Conservation (phyloP, 2,113 vertebrate genomes). For the Daubentonia madagascariensis region DNA sequence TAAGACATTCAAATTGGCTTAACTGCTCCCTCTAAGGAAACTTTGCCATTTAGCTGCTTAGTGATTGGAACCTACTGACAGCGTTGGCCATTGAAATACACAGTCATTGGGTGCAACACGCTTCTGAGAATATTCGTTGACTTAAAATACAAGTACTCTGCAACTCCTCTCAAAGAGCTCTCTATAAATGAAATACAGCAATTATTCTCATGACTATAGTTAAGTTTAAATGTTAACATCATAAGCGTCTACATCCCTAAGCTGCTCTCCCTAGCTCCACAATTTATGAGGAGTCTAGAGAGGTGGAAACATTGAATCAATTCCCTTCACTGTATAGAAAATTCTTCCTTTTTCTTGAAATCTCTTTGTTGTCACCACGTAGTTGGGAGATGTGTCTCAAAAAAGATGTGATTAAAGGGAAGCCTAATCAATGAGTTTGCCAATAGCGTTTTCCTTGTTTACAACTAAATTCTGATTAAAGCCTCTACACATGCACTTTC, state of each 20-base stretch:
- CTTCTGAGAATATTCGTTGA: constrained; percentile 15
- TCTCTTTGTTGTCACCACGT: not conserved
- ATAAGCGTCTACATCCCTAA: not conserved
- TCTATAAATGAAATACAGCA: constrained; percentile 4
- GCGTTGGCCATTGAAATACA: not conserved
- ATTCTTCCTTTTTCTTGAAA: not conserved
- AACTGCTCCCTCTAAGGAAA: constrained; percentile 10
- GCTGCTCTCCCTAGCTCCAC: not conserved
- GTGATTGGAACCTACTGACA: not conserved
- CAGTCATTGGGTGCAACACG: not conserved
- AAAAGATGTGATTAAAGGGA: not conserved
- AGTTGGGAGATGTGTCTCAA: not conserved
- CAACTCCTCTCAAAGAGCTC: not conserved
- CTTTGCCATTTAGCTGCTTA: constrained; percentile 45
- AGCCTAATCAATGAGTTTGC: not conserved
- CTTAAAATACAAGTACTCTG: not conserved
- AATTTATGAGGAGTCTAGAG: not conserved
- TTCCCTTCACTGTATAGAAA: not conserved
- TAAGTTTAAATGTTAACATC: constrained; percentile 21
- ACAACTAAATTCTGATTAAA: not conserved
- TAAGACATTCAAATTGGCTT: constrained; percentile 39
- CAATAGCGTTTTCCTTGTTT: not conserved
- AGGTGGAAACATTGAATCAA: not conserved
- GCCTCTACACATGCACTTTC: not conserved
- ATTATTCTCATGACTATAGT: constrained; percentile 21